These are phyloP conservation scores for Misgurnus anguillicaudatus DNA, from an alignment of 2,113 vertebrate genomes.

Conservation along the genomic window DNA sequence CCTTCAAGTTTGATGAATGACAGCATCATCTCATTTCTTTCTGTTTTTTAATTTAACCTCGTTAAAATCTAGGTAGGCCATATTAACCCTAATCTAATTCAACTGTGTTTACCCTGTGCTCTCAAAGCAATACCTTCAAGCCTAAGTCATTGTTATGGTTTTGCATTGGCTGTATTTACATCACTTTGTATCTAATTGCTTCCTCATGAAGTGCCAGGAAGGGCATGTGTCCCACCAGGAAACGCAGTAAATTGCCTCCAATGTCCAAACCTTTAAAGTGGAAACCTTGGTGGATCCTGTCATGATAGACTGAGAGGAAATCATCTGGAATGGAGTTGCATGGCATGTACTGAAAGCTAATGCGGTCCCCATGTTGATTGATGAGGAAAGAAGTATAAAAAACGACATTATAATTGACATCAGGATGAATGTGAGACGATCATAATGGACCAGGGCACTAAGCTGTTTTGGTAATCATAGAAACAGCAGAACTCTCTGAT, in stretches of 20 bases:
- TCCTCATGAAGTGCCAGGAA: constrained; percentile 50
- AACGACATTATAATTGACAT: constrained; percentile 44
- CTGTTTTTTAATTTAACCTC: constrained; percentile 10
- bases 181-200: constrained; percentile 61
- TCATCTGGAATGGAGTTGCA: constrained; percentile 56
- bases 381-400: constrained; percentile 50
- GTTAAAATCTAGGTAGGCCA: constrained; percentile 17
- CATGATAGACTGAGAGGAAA: constrained; percentile 57
- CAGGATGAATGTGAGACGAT: constrained; percentile 27
- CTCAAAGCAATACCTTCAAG: constrained; percentile 34
- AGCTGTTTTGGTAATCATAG: constrained; percentile 46
- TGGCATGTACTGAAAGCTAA: constrained; percentile 57
- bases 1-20: constrained; percentile 2
- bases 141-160: constrained; percentile 40
- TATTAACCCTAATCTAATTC: constrained; percentile 42
- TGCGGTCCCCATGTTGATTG: constrained; percentile 59
- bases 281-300: constrained; percentile 56
- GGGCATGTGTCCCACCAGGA: constrained; percentile 58
- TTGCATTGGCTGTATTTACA: constrained; percentile 47
- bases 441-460: constrained; percentile 36
- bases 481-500: constrained; percentile 26
- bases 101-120: constrained; percentile 37
- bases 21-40: neutral
- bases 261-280: constrained; percentile 60
- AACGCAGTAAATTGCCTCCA: constrained; percentile 46